Evolutionary conservation across 2,113 vertebrate species (phyloP).

Genomic region (Tenebrosternarchus preto): DNA sequence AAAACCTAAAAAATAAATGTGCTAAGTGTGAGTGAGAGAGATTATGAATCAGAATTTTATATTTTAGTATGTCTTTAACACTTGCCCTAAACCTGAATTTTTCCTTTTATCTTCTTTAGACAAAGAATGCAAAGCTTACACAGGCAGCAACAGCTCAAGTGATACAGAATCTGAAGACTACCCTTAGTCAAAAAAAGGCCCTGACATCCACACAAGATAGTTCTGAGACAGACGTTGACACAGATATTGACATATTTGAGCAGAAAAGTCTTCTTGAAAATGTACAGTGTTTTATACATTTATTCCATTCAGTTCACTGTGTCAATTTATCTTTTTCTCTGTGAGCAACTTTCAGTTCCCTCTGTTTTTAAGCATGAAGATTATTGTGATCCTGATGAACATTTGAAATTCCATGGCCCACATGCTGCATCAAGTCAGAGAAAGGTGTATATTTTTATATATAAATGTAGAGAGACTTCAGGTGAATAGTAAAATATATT

Average conservation of each 20-base stretch:
- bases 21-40: not conserved
- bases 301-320: not conserved
- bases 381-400: not conserved
- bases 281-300: too few species aligned
- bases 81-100: not conserved
- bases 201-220: too few species aligned
- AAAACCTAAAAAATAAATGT: not conserved
- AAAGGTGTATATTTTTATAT: not conserved
- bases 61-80: not conserved
- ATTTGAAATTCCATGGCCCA: not conserved
- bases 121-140: conserved; percentile 8
- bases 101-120: not conserved
- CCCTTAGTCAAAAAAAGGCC: too few species aligned
- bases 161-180: too few species aligned
- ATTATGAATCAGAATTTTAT: conserved; percentile 1
- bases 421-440: not conserved
- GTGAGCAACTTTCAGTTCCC: not conserved
- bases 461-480: not conserved
- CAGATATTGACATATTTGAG: too few species aligned
- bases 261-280: too few species aligned
- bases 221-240: too few species aligned
- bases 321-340: not conserved
- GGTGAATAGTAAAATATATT: too few species aligned
- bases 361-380: conserved; percentile 9
- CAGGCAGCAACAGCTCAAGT: too few species aligned